Evolutionary conservation across 2,888 invertebrate genomes (phyloP).

Genomic region (Andrena flavipes): DNA sequence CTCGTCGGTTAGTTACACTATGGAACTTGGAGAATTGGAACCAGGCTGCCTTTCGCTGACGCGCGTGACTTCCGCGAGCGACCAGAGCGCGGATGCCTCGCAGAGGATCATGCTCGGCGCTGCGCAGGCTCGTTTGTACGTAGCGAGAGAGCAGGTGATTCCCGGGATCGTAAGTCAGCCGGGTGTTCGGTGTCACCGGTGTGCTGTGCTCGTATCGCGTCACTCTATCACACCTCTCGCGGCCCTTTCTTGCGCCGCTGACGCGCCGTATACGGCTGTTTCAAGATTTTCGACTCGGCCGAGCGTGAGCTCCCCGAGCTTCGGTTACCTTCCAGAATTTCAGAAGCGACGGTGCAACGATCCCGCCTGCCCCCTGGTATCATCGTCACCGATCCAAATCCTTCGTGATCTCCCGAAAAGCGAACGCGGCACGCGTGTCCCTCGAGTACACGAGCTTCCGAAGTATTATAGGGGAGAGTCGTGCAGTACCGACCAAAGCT

Average conservation of each 20-base stretch:
- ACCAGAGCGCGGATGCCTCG: conserved; percentile 1
- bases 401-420: conserved; percentile 22
- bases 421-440: background rate
- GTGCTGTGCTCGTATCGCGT: conserved; percentile 67
- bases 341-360: conserved; percentile 35
- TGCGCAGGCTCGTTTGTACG: conserved; percentile 67
- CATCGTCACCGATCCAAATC: conserved; percentile 32
- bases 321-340: conserved; percentile 67
- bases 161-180: conserved; percentile 69
- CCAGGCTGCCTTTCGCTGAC: background rate
- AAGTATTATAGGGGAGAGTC: no score
- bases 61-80: conserved; percentile 13
- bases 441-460: background rate
- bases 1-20: background rate
- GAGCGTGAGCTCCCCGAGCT: conserved; percentile 57
- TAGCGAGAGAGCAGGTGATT: conserved; percentile 69
- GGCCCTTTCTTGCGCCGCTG: conserved; percentile 59
- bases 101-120: conserved; percentile 57
- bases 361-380: conserved; percentile 32
- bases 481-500: no score
- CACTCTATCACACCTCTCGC: conserved; percentile 73
- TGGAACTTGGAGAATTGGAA: background rate
- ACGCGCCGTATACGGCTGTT: conserved; percentile 62
- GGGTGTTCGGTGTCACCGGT: conserved; percentile 71
- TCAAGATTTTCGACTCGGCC: conserved; percentile 67